phyloP scores from a whole-genome alignment of 2,888 invertebrate species.

The Exephanes ischioxanthus region DNA sequence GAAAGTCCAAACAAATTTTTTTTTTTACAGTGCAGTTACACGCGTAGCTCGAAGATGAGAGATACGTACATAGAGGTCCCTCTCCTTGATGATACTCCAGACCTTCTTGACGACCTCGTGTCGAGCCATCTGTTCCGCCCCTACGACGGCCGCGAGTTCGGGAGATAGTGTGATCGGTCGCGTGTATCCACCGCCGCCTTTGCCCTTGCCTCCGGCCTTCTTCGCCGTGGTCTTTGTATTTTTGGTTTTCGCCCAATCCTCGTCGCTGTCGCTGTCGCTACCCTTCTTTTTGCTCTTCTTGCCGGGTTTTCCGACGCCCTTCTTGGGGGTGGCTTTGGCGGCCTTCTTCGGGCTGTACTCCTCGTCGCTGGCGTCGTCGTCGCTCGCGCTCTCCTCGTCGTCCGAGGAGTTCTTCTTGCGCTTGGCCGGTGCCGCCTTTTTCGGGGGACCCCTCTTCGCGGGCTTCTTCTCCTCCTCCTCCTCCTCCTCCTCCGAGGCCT shows the following conservation, averaged over 20 bases:
- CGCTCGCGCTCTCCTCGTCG: constrained; percentile 86
- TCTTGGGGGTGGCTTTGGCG: constrained; percentile 86
- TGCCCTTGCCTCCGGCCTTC: constrained; percentile 85
- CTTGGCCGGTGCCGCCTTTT: constrained; percentile 85
- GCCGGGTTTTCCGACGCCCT: constrained; percentile 84
- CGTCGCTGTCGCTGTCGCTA: constrained; percentile 89
- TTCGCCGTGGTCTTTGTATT: constrained; percentile 82
- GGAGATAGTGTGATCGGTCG: constrained; percentile 94
- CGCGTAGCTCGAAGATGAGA: no score
- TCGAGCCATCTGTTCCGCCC: constrained; percentile 93
- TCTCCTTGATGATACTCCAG: constrained; percentile 96
- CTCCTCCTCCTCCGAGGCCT: constrained; percentile 85
- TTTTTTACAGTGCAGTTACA: background rate
- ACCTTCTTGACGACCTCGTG: constrained; percentile 96
- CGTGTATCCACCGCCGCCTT: constrained; percentile 92
- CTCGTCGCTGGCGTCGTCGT: constrained; percentile 87
- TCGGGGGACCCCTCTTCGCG: constrained; percentile 86
- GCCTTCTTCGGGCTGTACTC: constrained; percentile 88
- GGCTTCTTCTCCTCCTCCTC: constrained; percentile 87
- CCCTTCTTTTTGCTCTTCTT: constrained; percentile 88
- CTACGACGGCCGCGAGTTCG: constrained; percentile 93
- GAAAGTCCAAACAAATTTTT: background rate
- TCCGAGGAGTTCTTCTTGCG: constrained; percentile 86
- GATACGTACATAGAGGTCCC: constrained; percentile 90
- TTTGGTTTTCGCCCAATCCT: constrained; percentile 89